Conservation (phyloP, 2,888 invertebrate species). For the Lithosia quadra region DNA sequence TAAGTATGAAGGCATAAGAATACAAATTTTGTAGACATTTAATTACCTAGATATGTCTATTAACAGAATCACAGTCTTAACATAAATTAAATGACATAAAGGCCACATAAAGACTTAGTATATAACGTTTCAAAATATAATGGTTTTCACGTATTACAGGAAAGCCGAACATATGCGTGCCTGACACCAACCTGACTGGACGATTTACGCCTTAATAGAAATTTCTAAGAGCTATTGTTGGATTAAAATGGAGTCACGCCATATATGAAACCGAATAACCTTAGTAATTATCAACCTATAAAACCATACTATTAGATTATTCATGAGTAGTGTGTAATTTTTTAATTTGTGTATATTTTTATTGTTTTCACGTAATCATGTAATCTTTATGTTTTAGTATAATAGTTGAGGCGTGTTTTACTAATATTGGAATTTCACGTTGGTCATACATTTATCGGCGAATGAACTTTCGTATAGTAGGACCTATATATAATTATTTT, state of each 20-base stretch:
- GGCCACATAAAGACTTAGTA: not conserved
- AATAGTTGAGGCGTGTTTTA: not conserved
- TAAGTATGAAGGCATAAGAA: too few relatives aligned
- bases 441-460: not conserved
- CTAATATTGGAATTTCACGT: constrained; percentile 2
- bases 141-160: not conserved
- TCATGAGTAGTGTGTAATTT: not conserved
- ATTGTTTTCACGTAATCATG: constrained; percentile 1
- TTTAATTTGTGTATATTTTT: constrained; percentile 2
- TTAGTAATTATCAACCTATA: not conserved
- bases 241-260: not conserved
- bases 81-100: not conserved
- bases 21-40: too few relatives aligned
- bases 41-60: too few relatives aligned
- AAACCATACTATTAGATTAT: constrained; percentile 1
- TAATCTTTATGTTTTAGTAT: not conserved
- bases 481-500: too few relatives aligned
- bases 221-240: not conserved
- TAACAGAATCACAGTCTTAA: not conserved
- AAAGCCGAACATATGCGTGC: constrained; percentile 1
- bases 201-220: not conserved
- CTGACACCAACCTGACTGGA: not conserved
- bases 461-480: not conserved
- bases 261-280: not conserved
- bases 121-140: not conserved